Evolutionary conservation across 2,888 invertebrate genomes (phyloP).

Genomic region (Chesias legatella): DNA sequence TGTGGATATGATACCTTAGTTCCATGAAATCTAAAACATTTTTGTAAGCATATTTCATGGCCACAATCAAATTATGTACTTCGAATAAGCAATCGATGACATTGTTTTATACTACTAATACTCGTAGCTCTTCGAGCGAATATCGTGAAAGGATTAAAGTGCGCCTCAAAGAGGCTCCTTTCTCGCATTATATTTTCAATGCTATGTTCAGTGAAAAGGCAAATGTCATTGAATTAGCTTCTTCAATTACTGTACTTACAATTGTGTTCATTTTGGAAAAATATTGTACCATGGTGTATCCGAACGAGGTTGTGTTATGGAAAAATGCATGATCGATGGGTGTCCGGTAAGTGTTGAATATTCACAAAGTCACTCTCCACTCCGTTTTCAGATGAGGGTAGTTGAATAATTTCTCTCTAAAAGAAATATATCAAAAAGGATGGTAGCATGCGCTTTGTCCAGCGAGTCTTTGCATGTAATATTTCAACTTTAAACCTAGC

Average conservation of each 20-base stretch:
- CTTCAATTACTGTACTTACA: constrained; percentile 24
- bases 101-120: not conserved
- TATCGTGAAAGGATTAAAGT: too few species aligned
- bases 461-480: constrained; percentile 20
- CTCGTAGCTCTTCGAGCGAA: too few species aligned
- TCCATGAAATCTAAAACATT: too few species aligned
- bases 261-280: constrained; percentile 54
- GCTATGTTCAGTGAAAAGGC: too few species aligned
- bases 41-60: too few species aligned
- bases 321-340: constrained; percentile 65
- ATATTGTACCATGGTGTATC: constrained; percentile 62
- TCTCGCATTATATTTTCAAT: too few species aligned
- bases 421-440: constrained; percentile 3
- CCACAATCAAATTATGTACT: constrained; percentile 19
- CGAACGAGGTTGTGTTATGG: constrained; percentile 69
- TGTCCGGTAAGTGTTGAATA: constrained; percentile 53
- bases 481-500: constrained; percentile 7
- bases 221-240: constrained; percentile 7
- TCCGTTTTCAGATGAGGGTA: not conserved
- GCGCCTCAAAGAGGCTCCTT: too few species aligned
- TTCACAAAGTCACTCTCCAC: not conserved
- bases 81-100: constrained; percentile 18
- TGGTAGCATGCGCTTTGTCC: constrained; percentile 19
- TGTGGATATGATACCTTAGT: too few species aligned
- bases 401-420: not conserved